Evolutionary conservation across 2,113 vertebrate species (phyloP), one percentile per base, ranked within the genome.

Genomic region (Elephas maximus): DNA sequence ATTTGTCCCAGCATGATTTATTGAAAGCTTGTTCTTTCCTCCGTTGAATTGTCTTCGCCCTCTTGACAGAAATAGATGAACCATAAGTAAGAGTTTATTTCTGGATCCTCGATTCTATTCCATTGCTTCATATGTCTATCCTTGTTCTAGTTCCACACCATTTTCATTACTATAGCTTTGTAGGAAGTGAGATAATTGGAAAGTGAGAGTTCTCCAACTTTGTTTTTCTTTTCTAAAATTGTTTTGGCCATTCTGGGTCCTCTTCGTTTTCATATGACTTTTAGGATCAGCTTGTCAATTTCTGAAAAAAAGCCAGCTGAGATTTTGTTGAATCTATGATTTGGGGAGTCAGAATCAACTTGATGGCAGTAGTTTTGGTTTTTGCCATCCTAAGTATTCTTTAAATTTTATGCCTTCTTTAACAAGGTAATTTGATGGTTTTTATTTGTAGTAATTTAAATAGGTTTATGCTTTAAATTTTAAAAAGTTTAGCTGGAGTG

Each of bases 351-450:
- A 18, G n/a, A 73, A 73, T 73, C 71, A 73, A 73, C n/a, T 73
- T 2, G 18, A 37, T 20, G 8, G 6, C 71, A 73, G 53, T 37
- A 73, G 12, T n/a, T 37, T 73, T 73, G 4, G 37, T 73, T 37
- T 60, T 28, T 91, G n/a, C 45, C 45, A 41, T 92, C 44, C 20
- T 88, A 24, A 74, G 48, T 81, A 28, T 67, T 92, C 48, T 77
- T 83, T 84, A 78, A 67, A 26, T 71, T 48, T 83, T 88, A 17
- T 57, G 24, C 5, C 17, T 53, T 94, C 63, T 95, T 83, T 83
- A 23, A 65, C 62, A 91, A 67, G 11, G 21, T 67, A 74, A 92
- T 83, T 90, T 91, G 21, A 63, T 94, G 20, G 76, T 63, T 95
- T 87, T 89, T 44, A 81, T 79, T 83, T 71, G 44, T 62, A 88